These are phyloP conservation scores for Sparidentex hasta DNA, from an alignment of 2,797 vertebrate species.

Conservation along the genomic window DNA sequence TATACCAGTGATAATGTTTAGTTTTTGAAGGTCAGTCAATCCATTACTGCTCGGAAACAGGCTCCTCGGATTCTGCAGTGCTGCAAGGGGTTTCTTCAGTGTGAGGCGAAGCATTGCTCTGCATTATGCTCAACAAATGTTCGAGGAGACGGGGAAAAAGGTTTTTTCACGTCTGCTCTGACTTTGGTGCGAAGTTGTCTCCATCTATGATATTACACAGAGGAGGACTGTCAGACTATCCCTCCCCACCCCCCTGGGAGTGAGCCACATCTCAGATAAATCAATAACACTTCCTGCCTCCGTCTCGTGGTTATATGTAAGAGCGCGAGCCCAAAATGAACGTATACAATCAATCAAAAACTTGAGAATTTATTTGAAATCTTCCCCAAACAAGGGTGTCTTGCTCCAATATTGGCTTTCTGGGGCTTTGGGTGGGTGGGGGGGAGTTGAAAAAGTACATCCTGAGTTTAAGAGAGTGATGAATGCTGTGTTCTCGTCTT, in stretches of 20 bases:
- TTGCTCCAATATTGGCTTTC: slow-evolving; percentile 48
- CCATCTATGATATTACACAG: slow-evolving; percentile 19
- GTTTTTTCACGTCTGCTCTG: not conserved
- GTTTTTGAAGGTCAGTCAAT: slow-evolving; percentile 19
- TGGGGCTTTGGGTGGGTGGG: slow-evolving; percentile 19
- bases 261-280: slow-evolving; percentile 54
- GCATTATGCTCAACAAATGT: slow-evolving; percentile 16
- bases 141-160: not conserved
- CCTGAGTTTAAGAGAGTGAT: slow-evolving; percentile 73
- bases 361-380: slow-evolving; percentile 56
- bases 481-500: slow-evolving; percentile 71
- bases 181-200: slow-evolving; percentile 41
- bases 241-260: slow-evolving; percentile 23
- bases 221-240: slow-evolving; percentile 18
- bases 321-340: slow-evolving; percentile 40
- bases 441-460: slow-evolving; percentile 59
- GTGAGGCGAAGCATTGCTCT: not conserved
- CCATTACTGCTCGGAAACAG: slow-evolving; percentile 19
- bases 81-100: not conserved
- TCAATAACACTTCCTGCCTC: slow-evolving; percentile 48
- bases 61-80: slow-evolving; percentile 1
- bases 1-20: not conserved
- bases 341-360: slow-evolving; percentile 51
- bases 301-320: slow-evolving; percentile 44
- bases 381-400: slow-evolving; percentile 26